These are phyloP conservation scores for Chaetorhynchus papuensis DNA, from an alignment of 2,113 vertebrate species.

Conservation along the genomic window DNA sequence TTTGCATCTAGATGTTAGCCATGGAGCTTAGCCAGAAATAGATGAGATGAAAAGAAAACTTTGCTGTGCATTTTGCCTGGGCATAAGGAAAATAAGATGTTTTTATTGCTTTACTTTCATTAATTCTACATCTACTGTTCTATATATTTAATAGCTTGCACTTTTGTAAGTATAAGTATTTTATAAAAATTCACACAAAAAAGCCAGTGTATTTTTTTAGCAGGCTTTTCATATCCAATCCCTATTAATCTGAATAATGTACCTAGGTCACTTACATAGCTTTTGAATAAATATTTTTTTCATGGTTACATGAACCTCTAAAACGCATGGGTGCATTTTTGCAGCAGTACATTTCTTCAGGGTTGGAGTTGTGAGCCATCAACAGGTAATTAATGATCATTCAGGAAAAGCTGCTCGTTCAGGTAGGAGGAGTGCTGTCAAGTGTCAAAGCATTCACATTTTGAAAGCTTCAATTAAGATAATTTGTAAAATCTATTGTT, in stretches of 20 bases:
- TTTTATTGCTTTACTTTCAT: neutral
- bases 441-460: constrained; percentile 32
- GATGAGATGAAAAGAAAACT: neutral
- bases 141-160: neutral
- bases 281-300: neutral
- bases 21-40: neutral
- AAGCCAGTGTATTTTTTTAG: neutral
- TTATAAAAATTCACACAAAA: neutral
- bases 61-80: neutral
- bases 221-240: neutral
- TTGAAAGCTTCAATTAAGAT: constrained; percentile 47
- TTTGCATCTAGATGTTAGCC: neutral
- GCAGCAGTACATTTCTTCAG: neutral
- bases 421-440: constrained; percentile 11
- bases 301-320: neutral
- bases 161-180: neutral
- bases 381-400: neutral
- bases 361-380: neutral
- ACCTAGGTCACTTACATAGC: neutral
- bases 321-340: neutral
- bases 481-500: constrained; percentile 39
- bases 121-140: neutral
- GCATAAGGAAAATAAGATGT: neutral
- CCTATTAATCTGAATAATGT: neutral
- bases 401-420: neutral